Conservation (phyloP, 64 coral and sea anemone species). For the Montipora capricornis region DNA sequence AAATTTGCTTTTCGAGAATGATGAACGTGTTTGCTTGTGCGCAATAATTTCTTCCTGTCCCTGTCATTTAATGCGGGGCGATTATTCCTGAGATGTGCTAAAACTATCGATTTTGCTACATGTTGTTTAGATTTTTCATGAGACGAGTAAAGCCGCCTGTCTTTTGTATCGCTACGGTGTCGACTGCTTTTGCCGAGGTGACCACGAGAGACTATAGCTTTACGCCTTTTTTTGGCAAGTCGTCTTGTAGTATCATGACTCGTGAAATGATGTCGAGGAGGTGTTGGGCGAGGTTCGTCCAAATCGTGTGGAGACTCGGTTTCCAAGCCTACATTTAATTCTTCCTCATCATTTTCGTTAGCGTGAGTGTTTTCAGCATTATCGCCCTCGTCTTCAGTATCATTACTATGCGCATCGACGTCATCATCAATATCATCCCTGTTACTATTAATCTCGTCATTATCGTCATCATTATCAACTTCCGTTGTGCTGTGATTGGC, state of each 20-base stretch:
- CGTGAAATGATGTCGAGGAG: not conserved
- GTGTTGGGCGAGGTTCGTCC: not conserved
- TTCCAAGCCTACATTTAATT: not conserved
- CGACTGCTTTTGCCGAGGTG: not conserved
- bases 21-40: too few species aligned
- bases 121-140: not conserved
- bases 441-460: not conserved
- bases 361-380: not conserved
- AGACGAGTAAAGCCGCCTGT: not conserved
- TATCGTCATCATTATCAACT: not conserved
- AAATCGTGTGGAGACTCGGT: constrained; percentile 2
- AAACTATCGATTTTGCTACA: not conserved
- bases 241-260: not conserved
- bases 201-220: not conserved
- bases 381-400: not conserved
- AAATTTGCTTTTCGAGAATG: too few species aligned
- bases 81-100: not conserved
- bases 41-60: not conserved
- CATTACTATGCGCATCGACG: not conserved
- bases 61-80: not conserved
- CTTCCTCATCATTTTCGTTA: not conserved
- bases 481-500: not conserved
- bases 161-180: not conserved
- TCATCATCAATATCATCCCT: not conserved
- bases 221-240: not conserved